Conservation (phyloP, 2,113 vertebrate species). For the Vombatus ursinus region DNA sequence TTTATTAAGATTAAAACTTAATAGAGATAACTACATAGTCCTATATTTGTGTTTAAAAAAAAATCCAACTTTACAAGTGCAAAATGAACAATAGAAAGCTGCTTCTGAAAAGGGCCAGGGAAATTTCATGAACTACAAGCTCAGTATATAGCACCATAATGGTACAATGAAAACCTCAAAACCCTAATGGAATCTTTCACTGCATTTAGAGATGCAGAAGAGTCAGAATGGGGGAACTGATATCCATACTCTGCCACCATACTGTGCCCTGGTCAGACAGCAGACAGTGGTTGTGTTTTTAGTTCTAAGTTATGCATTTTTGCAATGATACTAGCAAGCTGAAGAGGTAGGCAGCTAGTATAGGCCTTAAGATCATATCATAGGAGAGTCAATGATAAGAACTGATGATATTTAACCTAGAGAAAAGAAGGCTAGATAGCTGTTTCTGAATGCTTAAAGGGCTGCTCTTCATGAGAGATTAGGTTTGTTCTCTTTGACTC, state of each 20-base stretch:
- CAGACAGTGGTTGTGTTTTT: neutral
- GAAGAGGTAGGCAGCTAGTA: neutral
- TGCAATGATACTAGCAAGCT: neutral
- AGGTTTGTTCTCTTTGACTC: neutral
- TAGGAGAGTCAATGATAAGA: neutral
- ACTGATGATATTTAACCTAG: neutral
- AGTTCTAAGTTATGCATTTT: neutral
- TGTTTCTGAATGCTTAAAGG: neutral
- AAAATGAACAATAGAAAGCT: neutral
- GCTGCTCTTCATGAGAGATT: neutral
- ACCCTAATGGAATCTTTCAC: neutral
- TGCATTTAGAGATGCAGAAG: neutral
- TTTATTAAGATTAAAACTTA: neutral
- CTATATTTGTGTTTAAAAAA: neutral
- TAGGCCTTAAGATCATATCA: neutral
- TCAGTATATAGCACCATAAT: neutral
- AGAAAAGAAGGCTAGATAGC: neutral
- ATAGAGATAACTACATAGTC: neutral
- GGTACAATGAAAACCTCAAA: neutral
- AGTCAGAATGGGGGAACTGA: neutral
- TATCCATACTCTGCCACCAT: neutral
- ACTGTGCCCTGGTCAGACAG: neutral
- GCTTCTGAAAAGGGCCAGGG: neutral
- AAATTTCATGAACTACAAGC: neutral
- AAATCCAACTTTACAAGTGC: neutral